Evolutionary conservation across 2,113 vertebrate genomes (phyloP), one percentile per base, ranked within the genome.

Genomic region (Rhadina sibilatrix): DNA sequence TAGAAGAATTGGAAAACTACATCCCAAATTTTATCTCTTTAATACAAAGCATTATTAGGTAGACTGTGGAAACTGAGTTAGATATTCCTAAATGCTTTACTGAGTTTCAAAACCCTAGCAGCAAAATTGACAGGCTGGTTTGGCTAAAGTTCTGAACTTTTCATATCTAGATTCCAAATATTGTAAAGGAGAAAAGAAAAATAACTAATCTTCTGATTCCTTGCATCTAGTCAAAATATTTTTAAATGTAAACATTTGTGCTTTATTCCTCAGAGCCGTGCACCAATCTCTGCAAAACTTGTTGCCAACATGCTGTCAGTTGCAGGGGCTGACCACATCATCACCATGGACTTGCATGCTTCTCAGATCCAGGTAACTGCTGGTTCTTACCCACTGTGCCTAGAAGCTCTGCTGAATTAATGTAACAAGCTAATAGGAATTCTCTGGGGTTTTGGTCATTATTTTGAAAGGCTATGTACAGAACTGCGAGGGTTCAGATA

Each of bases 261-360:
- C 94, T 95, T 96, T 93, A n/a, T 97, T 83, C 89, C 86, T 93
- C 95, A 99, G 99, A 99, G 99, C 63, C 99, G 99, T 47, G 99
- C 99, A 35, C 99, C 99, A 13, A 99, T 99, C 96, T 99, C 99
- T 31, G 99, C 99, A 54, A 99, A 99, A 85, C 99, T 99, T 90
- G 99, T 99, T 97, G 99, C 99, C 63, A 99, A 99, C 93, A 99
- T 99, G 99, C 94, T 99, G 46, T 99, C 99, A 1, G 99, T 99
- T 63, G 99, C 99, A 7, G 99, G 99, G 20, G 99, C 99, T 4
- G 99, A 99, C 96, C 99, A 99, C 97, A 99, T 99, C 95, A 99
- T 99, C 97, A 99, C 99, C 87, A 99, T 99, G 99, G 99, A 99
- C 91, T 97, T 99, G 35, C 99, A 99, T 40, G 99, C 99, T n/a